Base-by-base conservation (phyloP, 2,797 vertebrate species). In the Galago senegalensis region DNA sequence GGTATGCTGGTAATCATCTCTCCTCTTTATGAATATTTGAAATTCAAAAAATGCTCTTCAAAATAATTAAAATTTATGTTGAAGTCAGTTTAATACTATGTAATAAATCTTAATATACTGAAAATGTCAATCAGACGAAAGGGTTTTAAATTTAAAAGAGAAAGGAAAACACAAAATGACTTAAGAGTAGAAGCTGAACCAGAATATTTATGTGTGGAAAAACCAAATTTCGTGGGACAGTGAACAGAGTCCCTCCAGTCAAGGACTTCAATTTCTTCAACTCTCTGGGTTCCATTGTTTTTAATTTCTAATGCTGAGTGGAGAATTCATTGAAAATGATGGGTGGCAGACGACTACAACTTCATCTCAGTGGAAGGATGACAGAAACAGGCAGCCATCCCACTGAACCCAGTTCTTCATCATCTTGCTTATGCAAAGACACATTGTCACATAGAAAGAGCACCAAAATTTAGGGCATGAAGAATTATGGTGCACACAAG, bases 341-440 rank as follows among this genome's bases (percentile, higher is more conserved):
- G 27, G 31, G 0, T 65, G 67, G 27, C 53, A 34, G 31, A 81
- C 3, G 34, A 72, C 73, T 65, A 80, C 93, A 93, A 63, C 70
- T 92, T 91, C 87, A 86, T 94, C 65, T 87, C 65, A 87, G 2
- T 87, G 43, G 29, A 76, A 91, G 63, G 75, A 25, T n/a, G 20
- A 53, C 12, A 79, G 79, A 87, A 73, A 89, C 96, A 91, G 83
- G 85, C 20, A 88, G 13, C 49, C 61, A 31, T 69, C n/a, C 86
- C 86, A 58, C 0, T 58, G 70, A 77, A 94, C n/a, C 23, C 46
- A 40, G 27, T 31, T 63, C 49, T 82, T 91, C 37, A 75, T 73
- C 93, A 63, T 85, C 9, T 91, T 88, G 91, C 88, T 91, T 91
- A 61, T 89, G 37, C 79, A 94, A 94, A 93, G 49, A 23, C 29